Percentiles rank a stretch among this genome's conserved stretches.
phyloP scores from a whole-genome alignment of 2,888 invertebrate species.

The Cryptocheilus praepositus region DNA sequence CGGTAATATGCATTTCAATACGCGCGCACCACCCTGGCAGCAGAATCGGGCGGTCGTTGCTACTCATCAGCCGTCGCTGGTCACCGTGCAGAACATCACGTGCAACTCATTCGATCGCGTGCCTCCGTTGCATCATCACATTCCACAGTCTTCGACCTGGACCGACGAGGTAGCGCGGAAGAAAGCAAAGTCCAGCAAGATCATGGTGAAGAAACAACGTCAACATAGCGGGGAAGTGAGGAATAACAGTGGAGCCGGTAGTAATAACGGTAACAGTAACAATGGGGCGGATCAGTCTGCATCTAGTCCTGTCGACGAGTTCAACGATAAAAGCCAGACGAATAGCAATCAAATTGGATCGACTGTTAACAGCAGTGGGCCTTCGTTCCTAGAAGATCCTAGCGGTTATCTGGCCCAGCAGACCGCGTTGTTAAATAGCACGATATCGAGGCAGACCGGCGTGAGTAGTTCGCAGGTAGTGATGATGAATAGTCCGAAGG shows the following conservation, averaged over 20 bases:
- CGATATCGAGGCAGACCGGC: constrained; percentile 82
- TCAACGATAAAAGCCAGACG: constrained; percentile 63
- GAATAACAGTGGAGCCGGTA: constrained; percentile 33
- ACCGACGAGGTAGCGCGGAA: constrained; percentile 78
- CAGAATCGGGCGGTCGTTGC: constrained; percentile 74
- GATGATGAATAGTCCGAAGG: constrained; percentile 56
- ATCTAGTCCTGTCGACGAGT: constrained; percentile 64
- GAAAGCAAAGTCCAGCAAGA: constrained; percentile 77
- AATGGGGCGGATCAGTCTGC: constrained; percentile 59
- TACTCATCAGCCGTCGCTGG: constrained; percentile 51
- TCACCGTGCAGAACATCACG: constrained; percentile 67
- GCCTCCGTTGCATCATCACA: constrained; percentile 84
- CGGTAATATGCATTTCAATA: constrained; percentile 60
- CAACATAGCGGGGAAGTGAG: constrained; percentile 57
- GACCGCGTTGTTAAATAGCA: constrained; percentile 89
- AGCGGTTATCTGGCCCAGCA: constrained; percentile 94
- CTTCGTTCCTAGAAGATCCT: constrained; percentile 94
- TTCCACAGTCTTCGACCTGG: constrained; percentile 78
- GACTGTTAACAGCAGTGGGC: constrained; percentile 74
- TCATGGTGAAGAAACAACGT: constrained; percentile 71
- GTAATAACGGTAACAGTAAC: too few relatives aligned
- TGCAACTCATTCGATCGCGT: constrained; percentile 82
- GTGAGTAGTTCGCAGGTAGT: constrained; percentile 71
- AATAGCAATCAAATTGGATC: constrained; percentile 56
- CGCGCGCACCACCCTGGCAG: constrained; percentile 80